Conservation (phyloP, 2,113 vertebrate species). For the Delphinapterus leucas region DNA sequence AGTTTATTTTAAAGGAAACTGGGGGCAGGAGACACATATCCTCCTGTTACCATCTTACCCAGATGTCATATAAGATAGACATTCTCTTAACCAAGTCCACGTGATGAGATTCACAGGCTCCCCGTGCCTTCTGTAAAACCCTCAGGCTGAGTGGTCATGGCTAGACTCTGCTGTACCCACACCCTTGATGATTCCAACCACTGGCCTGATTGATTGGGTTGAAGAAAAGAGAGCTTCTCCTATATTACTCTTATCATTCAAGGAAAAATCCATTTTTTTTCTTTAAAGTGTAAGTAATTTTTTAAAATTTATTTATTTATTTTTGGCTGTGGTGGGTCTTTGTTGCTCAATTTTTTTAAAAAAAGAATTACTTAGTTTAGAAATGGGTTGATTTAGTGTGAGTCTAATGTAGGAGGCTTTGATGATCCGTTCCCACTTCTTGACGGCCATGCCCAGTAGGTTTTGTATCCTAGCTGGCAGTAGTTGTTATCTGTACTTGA, state of each 20-base stretch:
- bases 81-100: not conserved
- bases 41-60: not conserved
- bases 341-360: not conserved
- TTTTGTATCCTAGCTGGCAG: not conserved
- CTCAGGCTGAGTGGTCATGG: not conserved
- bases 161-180: not conserved
- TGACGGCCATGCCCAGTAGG: not conserved
- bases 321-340: no score
- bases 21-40: not conserved
- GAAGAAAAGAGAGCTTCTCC: not conserved
- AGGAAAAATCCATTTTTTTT: not conserved
- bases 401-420: not conserved
- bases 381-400: not conserved
- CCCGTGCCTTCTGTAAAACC: not conserved
- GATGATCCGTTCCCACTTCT: not conserved
- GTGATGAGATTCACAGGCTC: not conserved
- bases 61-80: not conserved
- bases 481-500: not conserved
- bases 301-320: no score
- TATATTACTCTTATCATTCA: not conserved
- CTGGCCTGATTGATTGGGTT: not conserved
- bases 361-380: not conserved
- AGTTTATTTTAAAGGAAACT: slow-evolving; percentile 37
- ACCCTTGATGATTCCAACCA: not conserved
- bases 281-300: no score